Evolutionary conservation across 1,140 invertebrate species (phyloP), one percentile per base, ranked within the genome.

Genomic region (Spodoptera frugiperda): DNA sequence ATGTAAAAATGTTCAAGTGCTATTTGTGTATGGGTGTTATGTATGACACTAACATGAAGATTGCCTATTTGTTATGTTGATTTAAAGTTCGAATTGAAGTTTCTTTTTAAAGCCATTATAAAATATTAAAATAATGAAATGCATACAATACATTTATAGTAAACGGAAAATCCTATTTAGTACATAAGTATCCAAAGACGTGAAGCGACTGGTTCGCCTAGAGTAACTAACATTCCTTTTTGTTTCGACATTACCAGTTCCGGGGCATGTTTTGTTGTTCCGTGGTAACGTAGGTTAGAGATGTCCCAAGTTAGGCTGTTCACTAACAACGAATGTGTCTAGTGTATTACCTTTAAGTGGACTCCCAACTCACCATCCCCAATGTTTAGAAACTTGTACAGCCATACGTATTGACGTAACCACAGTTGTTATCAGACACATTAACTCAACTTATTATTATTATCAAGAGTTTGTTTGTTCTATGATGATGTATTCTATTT

Each of bases 241-340:
- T 67, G 81, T 77, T 83, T 67, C 74, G 78, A 75, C 77, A 76
- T 81, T 82, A 72, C 49, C 55, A 74, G 44, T 63, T 25, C 76
- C 84, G 82, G 82, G 79, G 74, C 77, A 82, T 82, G 78, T 80
- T 86, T 78, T 78, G 76, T 86, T 84, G 61, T 76, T 81, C 77
- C 75, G 63, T 17, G 48, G 71, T 70, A 55, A 12, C 44, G 25
- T 75, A 71, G 72, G 44, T 55, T 72, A 76, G 73, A 51, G 59
- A 72, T 76, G 82, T 86, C 87, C 89, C 87, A 83, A 77, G 83
- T 84, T 87, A 90, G 92, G 90, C 92, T 94, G 89, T 94, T 91
- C 90, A 83, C 81, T 84, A 83, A 93, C 92, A 93, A 93, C 92
- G 92, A 93, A 93, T 90, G 83, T 87, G 83, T 91, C 78, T 89